Evolutionary conservation across 1,140 invertebrate species (phyloP).

Genomic region (Dysdera silvatica): DNA sequence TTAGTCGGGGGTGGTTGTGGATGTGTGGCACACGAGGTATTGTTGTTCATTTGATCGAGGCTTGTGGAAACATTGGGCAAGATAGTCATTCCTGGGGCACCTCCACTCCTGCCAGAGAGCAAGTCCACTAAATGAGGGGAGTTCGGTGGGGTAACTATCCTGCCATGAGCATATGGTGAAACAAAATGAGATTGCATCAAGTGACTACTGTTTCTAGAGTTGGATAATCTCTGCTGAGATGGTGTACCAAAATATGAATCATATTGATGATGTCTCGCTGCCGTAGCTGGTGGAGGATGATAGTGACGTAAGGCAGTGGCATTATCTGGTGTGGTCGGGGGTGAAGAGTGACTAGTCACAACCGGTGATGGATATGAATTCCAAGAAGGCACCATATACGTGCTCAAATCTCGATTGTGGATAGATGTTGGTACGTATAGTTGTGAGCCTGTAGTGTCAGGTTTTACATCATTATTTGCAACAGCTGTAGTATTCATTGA

Average conservation of each 20-base stretch:
- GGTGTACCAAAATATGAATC: constrained; percentile 12
- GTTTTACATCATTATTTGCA: constrained; percentile 11
- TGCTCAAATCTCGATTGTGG: constrained; percentile 11
- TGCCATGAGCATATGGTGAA: constrained; percentile 31
- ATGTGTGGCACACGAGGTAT: background rate
- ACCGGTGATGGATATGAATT: constrained; percentile 21
- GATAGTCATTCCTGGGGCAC: constrained; percentile 12
- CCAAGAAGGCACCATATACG: constrained; percentile 10
- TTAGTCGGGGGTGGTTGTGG: constrained; percentile 15
- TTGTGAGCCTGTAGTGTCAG: background rate
- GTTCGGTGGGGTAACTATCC: constrained; percentile 51
- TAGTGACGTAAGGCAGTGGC: constrained; percentile 7
- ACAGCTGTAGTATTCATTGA: no score
- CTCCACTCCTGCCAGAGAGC: constrained; percentile 28
- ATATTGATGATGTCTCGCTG: no score
- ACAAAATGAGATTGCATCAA: constrained; percentile 7
- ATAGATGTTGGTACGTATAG: background rate
- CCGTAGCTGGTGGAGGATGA: no score
- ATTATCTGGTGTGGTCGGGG: constrained; percentile 18
- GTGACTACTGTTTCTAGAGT: background rate
- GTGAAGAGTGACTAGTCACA: constrained; percentile 26
- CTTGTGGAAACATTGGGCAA: background rate
- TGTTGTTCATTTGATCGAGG: constrained; percentile 5
- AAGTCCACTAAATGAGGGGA: constrained; percentile 50
- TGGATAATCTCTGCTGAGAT: constrained; percentile 3